Evolutionary conservation across 2,797 vertebrate species (phyloP).

Genomic region (Gymnothorax reevesii): DNA sequence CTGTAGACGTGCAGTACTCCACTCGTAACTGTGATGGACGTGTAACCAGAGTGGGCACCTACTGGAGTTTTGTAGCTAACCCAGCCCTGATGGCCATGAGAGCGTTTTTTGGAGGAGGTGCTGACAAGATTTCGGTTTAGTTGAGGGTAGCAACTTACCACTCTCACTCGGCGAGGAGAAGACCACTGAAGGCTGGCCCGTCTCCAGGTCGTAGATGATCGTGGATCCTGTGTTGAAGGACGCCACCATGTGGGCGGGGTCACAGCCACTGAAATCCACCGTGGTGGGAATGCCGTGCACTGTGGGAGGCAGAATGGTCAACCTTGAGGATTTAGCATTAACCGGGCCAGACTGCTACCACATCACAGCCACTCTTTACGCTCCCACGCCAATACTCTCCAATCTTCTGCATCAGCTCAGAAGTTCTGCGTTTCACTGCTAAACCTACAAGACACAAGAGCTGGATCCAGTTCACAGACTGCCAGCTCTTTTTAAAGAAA

Average conservation of each 20-base stretch:
- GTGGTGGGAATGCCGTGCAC: slow-evolving; percentile 91
- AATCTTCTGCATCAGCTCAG: background rate
- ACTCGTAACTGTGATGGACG: too few relatives aligned
- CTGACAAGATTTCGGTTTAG: background rate
- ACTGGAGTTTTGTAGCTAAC: too few relatives aligned
- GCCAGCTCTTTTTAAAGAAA: background rate
- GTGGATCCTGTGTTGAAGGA: slow-evolving; percentile 88
- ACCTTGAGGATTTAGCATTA: slow-evolving; percentile 36
- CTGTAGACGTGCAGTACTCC: too few relatives aligned
- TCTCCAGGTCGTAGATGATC: slow-evolving; percentile 94
- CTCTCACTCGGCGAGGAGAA: slow-evolving; percentile 86
- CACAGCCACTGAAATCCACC: slow-evolving; percentile 94
- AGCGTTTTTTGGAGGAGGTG: background rate
- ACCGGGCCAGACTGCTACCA: background rate
- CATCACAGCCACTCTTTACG: background rate
- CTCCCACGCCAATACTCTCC: background rate
- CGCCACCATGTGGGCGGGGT: slow-evolving; percentile 92
- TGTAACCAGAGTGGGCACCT: too few relatives aligned
- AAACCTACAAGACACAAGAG: background rate
- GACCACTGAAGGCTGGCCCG: slow-evolving; percentile 85
- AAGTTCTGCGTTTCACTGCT: background rate
- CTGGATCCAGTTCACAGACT: background rate
- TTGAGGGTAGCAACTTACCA: slow-evolving; percentile 69
- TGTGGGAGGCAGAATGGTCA: slow-evolving; percentile 53
- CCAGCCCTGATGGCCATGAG: too few relatives aligned